phyloP scores from a whole-genome alignment of 1,140 invertebrate genomes.

The Lucilia cuprina region DNA sequence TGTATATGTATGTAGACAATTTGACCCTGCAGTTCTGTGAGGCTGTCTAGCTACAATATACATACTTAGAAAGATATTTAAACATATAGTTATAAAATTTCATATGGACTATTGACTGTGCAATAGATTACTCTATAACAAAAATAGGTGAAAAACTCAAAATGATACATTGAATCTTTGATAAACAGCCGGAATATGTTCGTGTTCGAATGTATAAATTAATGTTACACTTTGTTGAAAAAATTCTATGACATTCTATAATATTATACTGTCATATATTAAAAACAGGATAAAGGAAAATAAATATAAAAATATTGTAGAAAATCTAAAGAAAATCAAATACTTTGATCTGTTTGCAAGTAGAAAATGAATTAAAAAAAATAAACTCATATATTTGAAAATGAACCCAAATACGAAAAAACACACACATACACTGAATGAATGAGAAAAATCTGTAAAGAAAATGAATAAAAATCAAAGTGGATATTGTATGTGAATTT shows the following conservation, averaged over 20 bases:
- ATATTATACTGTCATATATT: constrained; percentile 4
- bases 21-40: too few species aligned
- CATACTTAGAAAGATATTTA: too few species aligned
- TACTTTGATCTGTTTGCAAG: constrained; percentile 7
- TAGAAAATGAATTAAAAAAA: not conserved
- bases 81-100: too few species aligned
- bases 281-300: constrained; percentile 3
- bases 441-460: not conserved
- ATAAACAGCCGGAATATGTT: not conserved
- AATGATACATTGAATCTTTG: not conserved
- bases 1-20: not conserved
- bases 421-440: not conserved
- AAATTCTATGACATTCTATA: not conserved
- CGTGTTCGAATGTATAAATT: not conserved
- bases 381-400: not conserved
- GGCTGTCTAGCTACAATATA: too few species aligned
- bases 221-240: not conserved
- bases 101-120: too few species aligned
- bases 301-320: not conserved
- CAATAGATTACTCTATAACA: too few species aligned
- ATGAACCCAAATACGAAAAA: not conserved
- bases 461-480: constrained; percentile 4
- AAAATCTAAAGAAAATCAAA: constrained; percentile 15
- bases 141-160: too few species aligned
- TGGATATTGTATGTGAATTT: not conserved